These are phyloP conservation scores for Neoseiulus cucumeris DNA, from an alignment of 1,140 invertebrate genomes.

Conservation along the genomic window DNA sequence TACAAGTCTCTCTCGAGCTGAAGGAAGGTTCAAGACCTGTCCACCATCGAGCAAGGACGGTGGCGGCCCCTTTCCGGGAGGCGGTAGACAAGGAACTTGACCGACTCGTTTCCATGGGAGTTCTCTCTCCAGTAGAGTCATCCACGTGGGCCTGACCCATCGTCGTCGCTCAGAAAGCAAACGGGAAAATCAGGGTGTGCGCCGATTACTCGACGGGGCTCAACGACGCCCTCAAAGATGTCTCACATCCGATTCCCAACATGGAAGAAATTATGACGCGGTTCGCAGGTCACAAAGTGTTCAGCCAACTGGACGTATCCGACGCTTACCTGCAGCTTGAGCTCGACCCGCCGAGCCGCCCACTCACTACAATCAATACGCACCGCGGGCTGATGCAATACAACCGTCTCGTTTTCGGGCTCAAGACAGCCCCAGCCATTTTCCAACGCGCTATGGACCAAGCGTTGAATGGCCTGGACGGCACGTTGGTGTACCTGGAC, in stretches of 20 bases:
- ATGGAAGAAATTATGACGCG: conserved; percentile 16
- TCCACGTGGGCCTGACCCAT: conserved; percentile 35
- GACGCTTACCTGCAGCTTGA: conserved; percentile 23
- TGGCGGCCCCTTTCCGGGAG: no score
- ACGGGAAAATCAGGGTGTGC: conserved; percentile 30
- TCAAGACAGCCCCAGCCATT: conserved; percentile 21
- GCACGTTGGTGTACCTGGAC: conserved; percentile 1
- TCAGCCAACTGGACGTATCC: conserved; percentile 22
- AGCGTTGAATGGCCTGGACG: conserved; percentile 14
- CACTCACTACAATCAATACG: conserved; percentile 14
- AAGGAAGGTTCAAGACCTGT: no score
- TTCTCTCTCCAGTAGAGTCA: no score
- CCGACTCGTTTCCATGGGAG: no score
- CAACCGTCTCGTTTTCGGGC: conserved; percentile 24
- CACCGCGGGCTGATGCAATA: conserved; percentile 19
- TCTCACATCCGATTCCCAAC: conserved; percentile 20
- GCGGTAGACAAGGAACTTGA: no score
- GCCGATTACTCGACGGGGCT: conserved; percentile 28
- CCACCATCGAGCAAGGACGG: no score
- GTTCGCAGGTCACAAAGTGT: conserved; percentile 12
- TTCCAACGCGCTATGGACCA: conserved; percentile 22
- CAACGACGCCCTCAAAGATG: conserved; percentile 17
- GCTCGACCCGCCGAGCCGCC: conserved; percentile 20
- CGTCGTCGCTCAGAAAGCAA: conserved; percentile 30
- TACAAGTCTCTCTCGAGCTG: no score